Conservation (phyloP, 2,888 invertebrate genomes). For the Drosophila rellima region DNA sequence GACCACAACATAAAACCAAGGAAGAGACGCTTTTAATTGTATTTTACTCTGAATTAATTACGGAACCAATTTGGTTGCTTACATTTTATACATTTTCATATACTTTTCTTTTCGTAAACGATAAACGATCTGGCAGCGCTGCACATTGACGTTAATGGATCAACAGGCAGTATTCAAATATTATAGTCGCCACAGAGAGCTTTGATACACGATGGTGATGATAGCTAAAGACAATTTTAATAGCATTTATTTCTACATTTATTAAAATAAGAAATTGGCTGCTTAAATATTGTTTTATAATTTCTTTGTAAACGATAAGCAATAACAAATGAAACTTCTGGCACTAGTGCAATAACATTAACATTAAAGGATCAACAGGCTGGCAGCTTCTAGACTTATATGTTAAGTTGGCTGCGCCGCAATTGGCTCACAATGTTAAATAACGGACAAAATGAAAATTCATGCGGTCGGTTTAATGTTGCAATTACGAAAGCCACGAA, state of each 20-base stretch:
- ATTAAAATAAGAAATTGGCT: not conserved
- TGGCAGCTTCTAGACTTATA: not conserved
- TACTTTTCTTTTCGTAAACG: slow-evolving; percentile 1
- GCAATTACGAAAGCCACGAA: slow-evolving; percentile 61
- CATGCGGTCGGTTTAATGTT: slow-evolving; percentile 52
- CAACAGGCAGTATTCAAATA: slow-evolving; percentile 1
- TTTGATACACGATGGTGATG: not conserved
- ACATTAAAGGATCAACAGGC: slow-evolving; percentile 12
- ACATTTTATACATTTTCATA: not conserved
- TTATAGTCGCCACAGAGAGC: not conserved
- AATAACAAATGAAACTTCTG: slow-evolving; percentile 3
- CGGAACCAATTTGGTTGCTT: slow-evolving; percentile 43
- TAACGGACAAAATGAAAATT: slow-evolving; percentile 36
- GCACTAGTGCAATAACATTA: not conserved
- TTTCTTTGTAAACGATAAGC: not conserved
- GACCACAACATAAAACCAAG: slow-evolving; percentile 36
- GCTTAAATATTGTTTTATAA: not conserved
- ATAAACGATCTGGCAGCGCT: slow-evolving; percentile 12
- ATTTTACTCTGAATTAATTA: slow-evolving; percentile 40
- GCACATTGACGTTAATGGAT: slow-evolving; percentile 8
- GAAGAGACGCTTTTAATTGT: slow-evolving; percentile 30
- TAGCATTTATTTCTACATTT: not conserved
- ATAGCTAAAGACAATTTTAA: not conserved
- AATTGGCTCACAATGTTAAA: slow-evolving; percentile 39
- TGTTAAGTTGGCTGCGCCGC: slow-evolving; percentile 8